Evolutionary conservation across 1,140 invertebrate genomes (phyloP), one percentile per base, ranked within the genome.

Genomic region (Bombus superbus): DNA sequence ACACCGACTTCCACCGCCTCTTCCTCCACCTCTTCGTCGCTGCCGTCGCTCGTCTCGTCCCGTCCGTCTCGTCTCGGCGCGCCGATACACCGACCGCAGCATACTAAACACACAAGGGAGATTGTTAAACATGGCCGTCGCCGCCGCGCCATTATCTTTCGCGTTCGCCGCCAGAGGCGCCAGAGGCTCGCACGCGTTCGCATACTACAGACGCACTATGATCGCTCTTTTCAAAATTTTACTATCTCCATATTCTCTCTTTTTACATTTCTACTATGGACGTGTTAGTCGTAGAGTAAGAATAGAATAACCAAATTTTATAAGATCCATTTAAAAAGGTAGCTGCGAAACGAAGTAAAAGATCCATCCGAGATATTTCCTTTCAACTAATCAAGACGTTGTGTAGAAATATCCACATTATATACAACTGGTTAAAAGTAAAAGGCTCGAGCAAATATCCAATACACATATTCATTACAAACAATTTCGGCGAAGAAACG

Each of bases 51-150:
- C 86, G 84, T 90, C 83, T 81, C 85, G 81, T 79, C 71, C 81
- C 87, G 81, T 88, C 72, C 85, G 89, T 81, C 86, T 86, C 83
- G 85, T 89, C 83, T 62, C 69, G 66, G 81, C 87, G 83, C 88
- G 88, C 90, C 91, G 90, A 92, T 90, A 91, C 91, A 90, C 88
- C 88, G 90, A 92, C 90, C 85, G 87, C 86, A 89, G 91, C 91
- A 87, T 89, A 91, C 92, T 93, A 93, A 93, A 92, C 89, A 91
- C 92, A 92, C 90, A 92, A 90, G 86, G 85, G 76, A 90, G 88
- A 88, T 87, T 84, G 81, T 93, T 92, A 92, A 93, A 93, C 88
- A 93, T 93, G 92, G 92, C 92, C 84, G 91, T 89, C 87, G 44
- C 59, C 75, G 73, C 78, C 81, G 89, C 57, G 64, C 57, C 84